These are phyloP conservation scores for Lacerta viridis DNA, from an alignment of 2,797 vertebrate genomes.

Conservation along the genomic window DNA sequence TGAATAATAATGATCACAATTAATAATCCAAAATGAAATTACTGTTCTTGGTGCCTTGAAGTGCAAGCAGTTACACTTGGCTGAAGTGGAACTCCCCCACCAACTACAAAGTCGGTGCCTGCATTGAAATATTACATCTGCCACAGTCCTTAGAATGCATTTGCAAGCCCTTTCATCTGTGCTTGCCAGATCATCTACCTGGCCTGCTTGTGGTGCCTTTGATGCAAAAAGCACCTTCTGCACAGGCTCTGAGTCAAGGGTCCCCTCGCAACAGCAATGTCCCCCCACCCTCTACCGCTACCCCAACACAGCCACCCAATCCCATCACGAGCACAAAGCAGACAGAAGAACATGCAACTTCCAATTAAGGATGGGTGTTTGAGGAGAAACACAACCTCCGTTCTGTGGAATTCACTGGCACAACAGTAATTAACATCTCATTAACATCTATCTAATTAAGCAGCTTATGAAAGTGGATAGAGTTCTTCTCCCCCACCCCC, in stretches of 20 bases:
- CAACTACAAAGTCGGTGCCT: not conserved
- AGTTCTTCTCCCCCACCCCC: not conserved
- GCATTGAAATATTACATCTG: not conserved
- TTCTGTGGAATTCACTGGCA: constrained; percentile 82
- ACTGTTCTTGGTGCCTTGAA: too few species aligned
- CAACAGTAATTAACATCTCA: constrained; percentile 88
- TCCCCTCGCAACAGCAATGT: rapidly evolving
- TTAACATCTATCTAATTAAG: constrained; percentile 87
- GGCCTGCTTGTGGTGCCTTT: not conserved
- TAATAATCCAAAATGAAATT: not conserved
- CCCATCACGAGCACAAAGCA: constrained; percentile 58
- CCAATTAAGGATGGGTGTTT: constrained; percentile 86
- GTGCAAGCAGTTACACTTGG: not conserved
- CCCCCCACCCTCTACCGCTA: not conserved
- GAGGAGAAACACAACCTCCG: constrained; percentile 85
- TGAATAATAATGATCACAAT: not conserved
- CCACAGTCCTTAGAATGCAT: too few species aligned
- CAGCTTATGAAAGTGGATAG: constrained; percentile 84
- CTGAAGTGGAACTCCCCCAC: not conserved
- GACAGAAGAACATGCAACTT: constrained; percentile 78
- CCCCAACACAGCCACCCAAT: constrained; percentile 42
- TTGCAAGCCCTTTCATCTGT: not conserved
- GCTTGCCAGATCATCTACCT: not conserved
- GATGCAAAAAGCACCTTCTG: not conserved
- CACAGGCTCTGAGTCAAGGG: rapidly evolving